Conservation (phyloP, 2,797 vertebrate genomes). For the Lepus oiostolus region DNA sequence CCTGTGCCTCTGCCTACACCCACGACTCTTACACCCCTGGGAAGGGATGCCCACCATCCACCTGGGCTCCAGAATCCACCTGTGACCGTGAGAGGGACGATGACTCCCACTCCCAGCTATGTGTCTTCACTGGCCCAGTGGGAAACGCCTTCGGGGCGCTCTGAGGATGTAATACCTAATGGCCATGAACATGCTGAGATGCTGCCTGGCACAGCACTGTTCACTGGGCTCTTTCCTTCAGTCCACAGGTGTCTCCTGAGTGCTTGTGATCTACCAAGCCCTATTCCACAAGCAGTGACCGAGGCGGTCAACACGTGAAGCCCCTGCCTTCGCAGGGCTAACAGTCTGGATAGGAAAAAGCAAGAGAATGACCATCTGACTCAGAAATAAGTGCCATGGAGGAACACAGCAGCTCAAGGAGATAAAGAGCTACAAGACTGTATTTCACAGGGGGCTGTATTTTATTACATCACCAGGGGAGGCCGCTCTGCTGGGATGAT, state of each 20-base stretch:
- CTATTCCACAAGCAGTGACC: not conserved
- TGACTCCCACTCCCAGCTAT: not conserved
- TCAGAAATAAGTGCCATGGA: not conserved
- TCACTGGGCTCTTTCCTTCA: not conserved
- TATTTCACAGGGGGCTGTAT: no score
- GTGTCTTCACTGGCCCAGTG: not conserved
- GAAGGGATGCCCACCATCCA: not conserved
- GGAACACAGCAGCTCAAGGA: not conserved
- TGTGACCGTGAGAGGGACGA: not conserved
- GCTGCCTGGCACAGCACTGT: not conserved
- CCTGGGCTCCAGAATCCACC: not conserved
- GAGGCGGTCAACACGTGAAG: not conserved
- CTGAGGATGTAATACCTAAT: not conserved
- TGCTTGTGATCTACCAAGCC: not conserved
- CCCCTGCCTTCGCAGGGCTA: not conserved
- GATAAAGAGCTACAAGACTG: not conserved
- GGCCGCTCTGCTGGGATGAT: not conserved
- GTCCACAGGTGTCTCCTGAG: slow-evolving; percentile 17
- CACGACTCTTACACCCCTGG: not conserved
- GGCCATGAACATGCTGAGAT: not conserved
- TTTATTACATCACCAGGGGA: not conserved
- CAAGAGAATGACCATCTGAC: not conserved
- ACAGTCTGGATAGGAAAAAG: not conserved
- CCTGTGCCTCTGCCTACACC: not conserved
- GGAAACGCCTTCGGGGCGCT: not conserved